These are phyloP conservation scores for Macrophya annulata DNA, from an alignment of 2,888 invertebrate genomes.

Conservation along the genomic window DNA sequence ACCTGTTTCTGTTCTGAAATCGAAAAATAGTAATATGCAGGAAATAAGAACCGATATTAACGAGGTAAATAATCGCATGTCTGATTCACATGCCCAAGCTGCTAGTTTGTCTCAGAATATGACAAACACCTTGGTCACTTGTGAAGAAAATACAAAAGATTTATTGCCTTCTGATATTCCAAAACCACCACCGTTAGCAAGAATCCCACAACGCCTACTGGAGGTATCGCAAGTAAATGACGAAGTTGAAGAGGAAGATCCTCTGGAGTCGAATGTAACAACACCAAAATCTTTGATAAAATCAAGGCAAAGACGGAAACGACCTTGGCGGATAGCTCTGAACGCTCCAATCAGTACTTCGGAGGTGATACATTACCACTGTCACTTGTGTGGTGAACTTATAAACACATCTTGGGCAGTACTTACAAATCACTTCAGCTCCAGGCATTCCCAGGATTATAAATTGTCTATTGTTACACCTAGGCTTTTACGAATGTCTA, in stretches of 20 bases:
- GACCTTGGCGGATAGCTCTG: slow-evolving; percentile 69
- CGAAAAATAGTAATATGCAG: not conserved
- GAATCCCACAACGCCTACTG: slow-evolving; percentile 62
- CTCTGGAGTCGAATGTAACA: not conserved
- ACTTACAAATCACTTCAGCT: slow-evolving; percentile 68
- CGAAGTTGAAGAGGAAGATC: slow-evolving; percentile 5
- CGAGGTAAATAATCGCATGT: not conserved
- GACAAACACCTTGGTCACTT: not conserved
- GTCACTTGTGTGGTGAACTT: slow-evolving; percentile 73
- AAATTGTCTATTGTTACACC: slow-evolving; percentile 65
- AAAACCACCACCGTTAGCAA: slow-evolving; percentile 64
- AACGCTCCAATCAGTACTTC: slow-evolving; percentile 64
- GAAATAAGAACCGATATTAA: not conserved
- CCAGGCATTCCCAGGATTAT: slow-evolving; percentile 69
- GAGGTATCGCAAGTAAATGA: slow-evolving; percentile 14
- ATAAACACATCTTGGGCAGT: slow-evolving; percentile 72
- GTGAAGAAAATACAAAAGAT: not conserved
- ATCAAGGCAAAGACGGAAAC: slow-evolving; percentile 45
- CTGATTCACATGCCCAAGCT: not conserved
- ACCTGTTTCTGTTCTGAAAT: slow-evolving; percentile 24
- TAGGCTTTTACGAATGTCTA: slow-evolving; percentile 64
- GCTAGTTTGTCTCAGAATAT: not conserved
- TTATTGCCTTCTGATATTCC: not conserved
- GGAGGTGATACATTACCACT: slow-evolving; percentile 66
- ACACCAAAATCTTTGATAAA: slow-evolving; percentile 25